Evolutionary conservation across 2,888 invertebrate species (phyloP), one percentile per base, ranked within the genome.

Genomic region (Drosophila imparisetae): DNA sequence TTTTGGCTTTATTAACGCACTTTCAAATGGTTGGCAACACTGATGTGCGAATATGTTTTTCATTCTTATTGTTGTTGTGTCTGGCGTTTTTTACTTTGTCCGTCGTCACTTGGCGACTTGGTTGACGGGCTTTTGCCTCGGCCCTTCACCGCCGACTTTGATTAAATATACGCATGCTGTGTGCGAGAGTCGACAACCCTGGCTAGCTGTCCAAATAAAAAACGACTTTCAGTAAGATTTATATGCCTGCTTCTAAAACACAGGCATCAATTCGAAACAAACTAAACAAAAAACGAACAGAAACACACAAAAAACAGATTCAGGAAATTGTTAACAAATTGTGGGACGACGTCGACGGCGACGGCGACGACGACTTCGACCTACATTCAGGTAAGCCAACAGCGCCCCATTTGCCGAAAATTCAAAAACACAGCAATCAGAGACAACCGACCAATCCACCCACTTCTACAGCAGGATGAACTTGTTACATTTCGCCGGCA

Each of bases 161-260:
- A 74, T 74, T 74, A 53, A 74, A 74, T 68, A 74, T n/a, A 73
- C 13, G 53, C 40, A 36, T 27, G 29, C 40, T 24, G 48, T 54
- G 53, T 30, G 24, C 32, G 59, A 13, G 18, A 49, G 40, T 15
- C 50, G 65, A 29, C 61, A 62, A 24, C 59, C 58, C 69, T 65
- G 18, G 55, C 40, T n/a, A 59, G 60, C 76, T 70, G 76, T 29
- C 50, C 61, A 61, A 61, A 57, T 48, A 57, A 40, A 8, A 70
- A 62, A 58, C 45, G 34, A 55, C 48, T 69, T 55, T 69, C 70
- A 57, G 60, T 42, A 50, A 65, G 60, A 70, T 70, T 76, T 76
- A 61, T 75, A n/a, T 63, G 70, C 48, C 42, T 24, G 30, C 1
- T 34, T 53, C 57, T 13, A 11, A 38, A 45, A 59, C 64, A 38